These are phyloP conservation scores for Samia ricini DNA, from an alignment of 1,140 invertebrate genomes.

Conservation along the genomic window DNA sequence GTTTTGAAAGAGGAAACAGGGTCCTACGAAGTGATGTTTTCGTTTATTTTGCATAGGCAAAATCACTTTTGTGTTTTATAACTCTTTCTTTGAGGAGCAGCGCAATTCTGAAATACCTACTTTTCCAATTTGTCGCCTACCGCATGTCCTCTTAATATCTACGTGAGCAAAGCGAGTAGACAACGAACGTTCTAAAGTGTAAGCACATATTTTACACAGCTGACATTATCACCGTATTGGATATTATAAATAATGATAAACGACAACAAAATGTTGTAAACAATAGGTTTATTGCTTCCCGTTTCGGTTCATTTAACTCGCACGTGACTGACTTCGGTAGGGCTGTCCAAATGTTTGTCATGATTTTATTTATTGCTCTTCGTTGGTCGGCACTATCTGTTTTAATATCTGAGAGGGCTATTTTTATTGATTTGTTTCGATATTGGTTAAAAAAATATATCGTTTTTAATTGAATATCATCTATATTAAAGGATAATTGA, in stretches of 20 bases:
- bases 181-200: not conserved
- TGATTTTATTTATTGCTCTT: slow-evolving; percentile 53
- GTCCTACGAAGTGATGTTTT: too few species aligned
- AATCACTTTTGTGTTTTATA: too few species aligned
- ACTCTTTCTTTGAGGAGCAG: too few species aligned
- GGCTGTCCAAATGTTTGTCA: slow-evolving; percentile 59
- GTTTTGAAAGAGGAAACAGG: too few species aligned
- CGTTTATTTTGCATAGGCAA: too few species aligned
- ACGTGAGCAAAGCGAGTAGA: not conserved
- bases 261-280: slow-evolving; percentile 58
- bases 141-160: too few species aligned
- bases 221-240: slow-evolving; percentile 26
- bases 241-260: slow-evolving; percentile 67
- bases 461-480: not conserved
- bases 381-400: not conserved
- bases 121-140: too few species aligned
- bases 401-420: not conserved
- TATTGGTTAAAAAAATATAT: not conserved
- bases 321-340: slow-evolving; percentile 61
- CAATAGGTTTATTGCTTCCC: slow-evolving; percentile 67
- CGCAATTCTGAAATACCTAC: too few species aligned
- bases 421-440: slow-evolving; percentile 13
- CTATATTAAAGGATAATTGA: not conserved
- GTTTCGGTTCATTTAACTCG: slow-evolving; percentile 66
- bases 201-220: slow-evolving; percentile 9